phyloP scores from a whole-genome alignment of 2,113 vertebrate genomes.

The Chionomys nivalis region DNA sequence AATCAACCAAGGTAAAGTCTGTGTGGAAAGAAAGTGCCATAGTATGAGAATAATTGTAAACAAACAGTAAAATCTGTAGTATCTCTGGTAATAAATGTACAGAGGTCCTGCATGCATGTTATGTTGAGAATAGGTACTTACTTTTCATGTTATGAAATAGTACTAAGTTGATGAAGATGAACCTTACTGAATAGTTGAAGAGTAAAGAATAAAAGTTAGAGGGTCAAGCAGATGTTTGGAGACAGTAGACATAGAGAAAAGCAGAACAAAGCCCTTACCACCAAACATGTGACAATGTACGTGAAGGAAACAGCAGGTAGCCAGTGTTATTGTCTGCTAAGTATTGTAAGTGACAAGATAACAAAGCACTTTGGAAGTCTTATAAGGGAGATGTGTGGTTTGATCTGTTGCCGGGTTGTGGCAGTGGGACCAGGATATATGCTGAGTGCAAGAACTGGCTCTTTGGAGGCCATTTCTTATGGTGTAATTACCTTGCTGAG shows the following conservation, averaged over 20 bases:
- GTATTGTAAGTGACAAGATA: too few relatives aligned
- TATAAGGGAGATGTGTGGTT: too few relatives aligned
- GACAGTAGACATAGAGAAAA: neutral
- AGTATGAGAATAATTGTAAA: neutral
- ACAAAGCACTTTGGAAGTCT: accelerated
- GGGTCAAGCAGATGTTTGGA: neutral
- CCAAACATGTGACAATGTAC: neutral
- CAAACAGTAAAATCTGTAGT: neutral
- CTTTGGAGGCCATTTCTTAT: too few relatives aligned
- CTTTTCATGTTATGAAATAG: neutral
- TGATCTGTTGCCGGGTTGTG: too few relatives aligned
- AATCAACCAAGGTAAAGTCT: neutral
- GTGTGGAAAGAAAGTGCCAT: neutral
- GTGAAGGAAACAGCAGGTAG: neutral
- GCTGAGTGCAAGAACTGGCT: too few relatives aligned
- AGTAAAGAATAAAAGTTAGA: neutral
- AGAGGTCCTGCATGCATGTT: neutral
- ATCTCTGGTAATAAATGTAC: neutral
- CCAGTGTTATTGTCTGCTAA: neutral
- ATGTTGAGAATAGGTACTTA: too few relatives aligned
- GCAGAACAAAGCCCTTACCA: neutral
- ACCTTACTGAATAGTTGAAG: neutral
- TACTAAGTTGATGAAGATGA: neutral
- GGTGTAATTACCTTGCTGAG: too few relatives aligned
- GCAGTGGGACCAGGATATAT: too few relatives aligned